Percentiles rank a stretch among this genome's conserved stretches.
Conservation (phyloP, 2,113 vertebrate genomes). For the Triplophysa rosa region DNA sequence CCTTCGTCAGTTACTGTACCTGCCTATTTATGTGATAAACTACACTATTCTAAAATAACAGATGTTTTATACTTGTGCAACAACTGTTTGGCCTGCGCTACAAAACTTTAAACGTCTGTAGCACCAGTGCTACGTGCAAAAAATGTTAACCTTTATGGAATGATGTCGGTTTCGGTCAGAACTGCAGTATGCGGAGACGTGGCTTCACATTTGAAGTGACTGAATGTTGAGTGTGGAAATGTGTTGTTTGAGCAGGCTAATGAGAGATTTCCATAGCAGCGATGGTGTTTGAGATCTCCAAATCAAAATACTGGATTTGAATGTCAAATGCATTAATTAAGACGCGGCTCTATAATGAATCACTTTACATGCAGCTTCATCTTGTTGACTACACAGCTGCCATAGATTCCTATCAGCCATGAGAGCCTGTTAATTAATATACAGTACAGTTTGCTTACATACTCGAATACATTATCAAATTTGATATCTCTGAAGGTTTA, state of each 20-base stretch:
- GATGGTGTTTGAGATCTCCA: conserved; percentile 65
- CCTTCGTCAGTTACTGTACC: too few relatives aligned
- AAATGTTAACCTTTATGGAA: background rate
- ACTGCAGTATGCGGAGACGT: background rate
- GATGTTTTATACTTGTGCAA: too few relatives aligned
- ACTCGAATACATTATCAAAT: conserved; percentile 92
- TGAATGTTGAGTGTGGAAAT: conserved; percentile 43
- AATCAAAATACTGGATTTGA: conserved; percentile 74
- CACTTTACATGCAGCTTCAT: conserved; percentile 66
- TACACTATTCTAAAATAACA: too few relatives aligned
- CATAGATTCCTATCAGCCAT: conserved; percentile 84
- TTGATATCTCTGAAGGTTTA: conserved; percentile 82
- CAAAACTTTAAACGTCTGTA: too few relatives aligned
- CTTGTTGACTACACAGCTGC: conserved; percentile 82
- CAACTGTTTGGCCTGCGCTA: too few relatives aligned
- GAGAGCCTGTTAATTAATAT: conserved; percentile 81
- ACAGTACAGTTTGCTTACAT: conserved; percentile 78
- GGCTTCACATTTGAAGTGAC: background rate
- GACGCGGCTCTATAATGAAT: conserved; percentile 71
- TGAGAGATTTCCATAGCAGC: conserved; percentile 65
- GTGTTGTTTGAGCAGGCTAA: conserved; percentile 69
- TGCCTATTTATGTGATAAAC: too few relatives aligned
- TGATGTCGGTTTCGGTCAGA: background rate
- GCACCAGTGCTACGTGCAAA: too few relatives aligned
- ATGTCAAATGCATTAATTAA: conserved; percentile 73